Evolutionary conservation across 2,113 vertebrate species (phyloP), one percentile per base, ranked within the genome.

Genomic region (Sisor rabdophorus): DNA sequence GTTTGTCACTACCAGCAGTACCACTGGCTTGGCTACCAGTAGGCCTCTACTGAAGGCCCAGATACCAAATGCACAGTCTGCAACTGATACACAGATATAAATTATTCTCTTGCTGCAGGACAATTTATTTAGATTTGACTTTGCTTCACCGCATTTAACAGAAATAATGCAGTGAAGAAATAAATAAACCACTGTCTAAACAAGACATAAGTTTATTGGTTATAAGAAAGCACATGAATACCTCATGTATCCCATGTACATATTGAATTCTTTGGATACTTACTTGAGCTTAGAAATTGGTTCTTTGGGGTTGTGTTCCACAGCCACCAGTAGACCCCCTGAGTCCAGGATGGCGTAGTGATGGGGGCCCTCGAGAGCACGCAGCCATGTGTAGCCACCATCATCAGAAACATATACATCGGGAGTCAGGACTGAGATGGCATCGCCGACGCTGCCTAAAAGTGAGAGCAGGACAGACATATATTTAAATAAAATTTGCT

Each of bases 261-360:
- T 24, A 10, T 2, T 59, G n/a, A 24, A 19, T 11, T 63, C 20
- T 30, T 2, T 16, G 26, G 5, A 30, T 19, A 79, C 92, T 73
- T 83, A 98, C 96, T 95, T 94, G 80, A 98, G 91, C 84, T 92
- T 86, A 73, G 91, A 92, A 87, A 97, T 88, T 20, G 92, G 89
- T 40, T 73, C 83, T 79, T 81, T 87, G 60, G 48, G 81, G 79
- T 85, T 93, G 84, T 97, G 93, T 63, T 95, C 91, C 47, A 97
- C 89, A 32, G 96, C 96, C 69, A 96, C 93, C 17, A 98, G 92
- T 78, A 98, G 91, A 17, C 94, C 95, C 5, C 96, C 96, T 0
- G 96, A 98, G 77, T 98, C 96, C 85, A 98, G 84, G 84, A 98
- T 96, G 64, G 95, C 93, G 0, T 97, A 98, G 70, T 95, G 93